These are phyloP conservation scores for Melanerpes aurifrons DNA, from an alignment of 2,113 vertebrate genomes.

Conservation along the genomic window DNA sequence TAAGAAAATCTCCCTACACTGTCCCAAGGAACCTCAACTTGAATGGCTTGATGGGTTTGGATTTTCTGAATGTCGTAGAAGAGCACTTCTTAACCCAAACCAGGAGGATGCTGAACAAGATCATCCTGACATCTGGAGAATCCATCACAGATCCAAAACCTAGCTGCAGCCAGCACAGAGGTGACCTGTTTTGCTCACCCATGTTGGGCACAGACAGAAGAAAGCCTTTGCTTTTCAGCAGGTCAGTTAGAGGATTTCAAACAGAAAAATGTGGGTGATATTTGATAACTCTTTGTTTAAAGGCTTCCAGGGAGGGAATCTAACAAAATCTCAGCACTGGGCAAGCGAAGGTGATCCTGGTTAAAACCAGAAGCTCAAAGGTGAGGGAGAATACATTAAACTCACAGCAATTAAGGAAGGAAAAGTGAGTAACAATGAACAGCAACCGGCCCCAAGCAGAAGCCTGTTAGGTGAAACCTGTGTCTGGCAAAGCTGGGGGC, in stretches of 20 bases:
- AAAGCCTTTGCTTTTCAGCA: not conserved
- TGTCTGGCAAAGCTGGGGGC: not conserved
- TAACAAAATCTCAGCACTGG: fast-evolving
- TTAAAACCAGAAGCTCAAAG: not conserved
- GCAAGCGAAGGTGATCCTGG: not conserved
- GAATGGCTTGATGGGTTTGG: not conserved
- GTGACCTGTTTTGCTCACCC: fast-evolving
- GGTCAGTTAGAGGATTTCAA: not conserved
- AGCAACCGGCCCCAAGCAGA: not conserved
- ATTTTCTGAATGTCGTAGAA: not conserved
- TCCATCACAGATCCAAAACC: not conserved
- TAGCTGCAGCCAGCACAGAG: not conserved
- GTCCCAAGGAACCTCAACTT: not conserved
- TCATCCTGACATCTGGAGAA: not conserved
- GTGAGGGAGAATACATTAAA: not conserved
- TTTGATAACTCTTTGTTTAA: not conserved
- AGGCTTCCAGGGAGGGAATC: not conserved
- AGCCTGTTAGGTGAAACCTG: not conserved
- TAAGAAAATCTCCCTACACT: not conserved
- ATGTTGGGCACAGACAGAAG: not conserved
- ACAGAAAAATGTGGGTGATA: not conserved
- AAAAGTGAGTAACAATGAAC: not conserved
- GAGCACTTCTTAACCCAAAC: not conserved
- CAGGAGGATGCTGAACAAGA: not conserved
- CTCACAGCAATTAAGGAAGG: not conserved